A percentile compares a stretch with the other conserved stretches of the same genome.
phyloP scores from a whole-genome alignment of 2,113 vertebrate genomes.

The Scortum barcoo region DNA sequence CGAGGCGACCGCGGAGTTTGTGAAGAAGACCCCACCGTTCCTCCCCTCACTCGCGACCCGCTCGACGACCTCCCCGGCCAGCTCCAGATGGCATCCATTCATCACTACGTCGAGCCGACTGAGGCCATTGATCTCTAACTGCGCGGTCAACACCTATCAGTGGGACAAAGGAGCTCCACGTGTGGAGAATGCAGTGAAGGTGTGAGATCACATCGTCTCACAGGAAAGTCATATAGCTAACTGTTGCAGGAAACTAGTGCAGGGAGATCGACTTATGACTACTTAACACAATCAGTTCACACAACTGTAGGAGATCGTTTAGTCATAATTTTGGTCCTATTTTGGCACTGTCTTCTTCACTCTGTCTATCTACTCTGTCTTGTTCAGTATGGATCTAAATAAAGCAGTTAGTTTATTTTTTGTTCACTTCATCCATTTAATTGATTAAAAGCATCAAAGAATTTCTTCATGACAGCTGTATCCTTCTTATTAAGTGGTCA shows the following conservation, averaged over 20 bases:
- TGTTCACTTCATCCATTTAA: background rate
- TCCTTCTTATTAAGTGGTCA: background rate
- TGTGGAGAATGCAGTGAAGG: background rate
- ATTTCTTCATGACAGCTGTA: too few species aligned
- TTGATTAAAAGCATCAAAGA: too few species aligned
- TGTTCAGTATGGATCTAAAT: background rate
- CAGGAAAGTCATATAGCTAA: background rate
- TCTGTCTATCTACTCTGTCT: background rate
- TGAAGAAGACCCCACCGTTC: background rate
- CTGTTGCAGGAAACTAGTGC: background rate
- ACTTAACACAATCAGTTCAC: background rate
- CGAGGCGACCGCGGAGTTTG: background rate
- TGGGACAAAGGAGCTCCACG: conserved; percentile 25
- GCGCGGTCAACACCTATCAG: conserved; percentile 39
- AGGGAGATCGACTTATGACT: background rate
- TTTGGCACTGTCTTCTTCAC: background rate
- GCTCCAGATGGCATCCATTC: conserved; percentile 38
- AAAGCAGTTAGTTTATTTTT: background rate
- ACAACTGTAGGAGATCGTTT: background rate
- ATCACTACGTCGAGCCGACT: conserved; percentile 10
- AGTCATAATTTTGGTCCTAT: background rate
- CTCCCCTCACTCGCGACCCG: background rate
- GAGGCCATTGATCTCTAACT: conserved; percentile 26
- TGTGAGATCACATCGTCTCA: background rate
- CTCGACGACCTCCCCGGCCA: conserved; percentile 3